Evolutionary conservation across 1,140 invertebrate genomes (phyloP).

Genomic region (Sogatella furcifera): DNA sequence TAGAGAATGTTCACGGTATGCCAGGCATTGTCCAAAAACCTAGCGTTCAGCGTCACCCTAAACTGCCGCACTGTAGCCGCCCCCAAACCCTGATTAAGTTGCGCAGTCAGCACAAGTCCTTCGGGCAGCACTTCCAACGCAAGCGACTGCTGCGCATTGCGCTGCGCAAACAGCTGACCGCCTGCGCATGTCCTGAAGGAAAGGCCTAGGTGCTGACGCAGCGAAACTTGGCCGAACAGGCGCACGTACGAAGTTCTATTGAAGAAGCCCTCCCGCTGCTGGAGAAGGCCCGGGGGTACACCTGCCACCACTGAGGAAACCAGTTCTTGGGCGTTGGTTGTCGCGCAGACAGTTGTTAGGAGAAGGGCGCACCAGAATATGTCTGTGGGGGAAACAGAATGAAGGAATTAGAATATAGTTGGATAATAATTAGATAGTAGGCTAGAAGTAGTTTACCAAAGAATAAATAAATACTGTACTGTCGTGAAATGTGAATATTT

Average conservation of each 20-base stretch:
- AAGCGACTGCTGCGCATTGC: conserved; percentile 12
- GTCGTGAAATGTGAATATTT: too few species aligned
- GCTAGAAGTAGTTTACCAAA: too few species aligned
- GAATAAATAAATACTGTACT: too few species aligned
- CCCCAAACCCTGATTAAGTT: conserved; percentile 27
- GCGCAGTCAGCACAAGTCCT: conserved; percentile 52
- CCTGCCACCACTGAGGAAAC: too few species aligned
- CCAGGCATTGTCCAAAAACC: conserved; percentile 68
- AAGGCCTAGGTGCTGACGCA: conserved; percentile 62
- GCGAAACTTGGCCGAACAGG: conserved; percentile 52
- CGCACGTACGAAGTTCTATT: conserved; percentile 64
- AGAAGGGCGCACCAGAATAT: too few species aligned
- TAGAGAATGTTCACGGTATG: conserved; percentile 60
- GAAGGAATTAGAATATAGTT: too few species aligned
- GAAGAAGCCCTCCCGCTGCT: conserved; percentile 61
- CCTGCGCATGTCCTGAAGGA: conserved; percentile 70
- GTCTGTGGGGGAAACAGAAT: too few species aligned
- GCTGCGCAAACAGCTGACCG: conserved; percentile 59
- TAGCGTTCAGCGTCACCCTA: conserved; percentile 48
- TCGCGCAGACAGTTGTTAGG: too few species aligned
- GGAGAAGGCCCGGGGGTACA: too few species aligned
- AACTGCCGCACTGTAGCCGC: conserved; percentile 36
- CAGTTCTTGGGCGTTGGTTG: too few species aligned
- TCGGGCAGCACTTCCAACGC: conserved; percentile 40
- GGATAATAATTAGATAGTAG: too few species aligned